These are phyloP conservation scores for Pristionchus entomophagus DNA, from an alignment of 2,888 invertebrate species.

Conservation along the genomic window DNA sequence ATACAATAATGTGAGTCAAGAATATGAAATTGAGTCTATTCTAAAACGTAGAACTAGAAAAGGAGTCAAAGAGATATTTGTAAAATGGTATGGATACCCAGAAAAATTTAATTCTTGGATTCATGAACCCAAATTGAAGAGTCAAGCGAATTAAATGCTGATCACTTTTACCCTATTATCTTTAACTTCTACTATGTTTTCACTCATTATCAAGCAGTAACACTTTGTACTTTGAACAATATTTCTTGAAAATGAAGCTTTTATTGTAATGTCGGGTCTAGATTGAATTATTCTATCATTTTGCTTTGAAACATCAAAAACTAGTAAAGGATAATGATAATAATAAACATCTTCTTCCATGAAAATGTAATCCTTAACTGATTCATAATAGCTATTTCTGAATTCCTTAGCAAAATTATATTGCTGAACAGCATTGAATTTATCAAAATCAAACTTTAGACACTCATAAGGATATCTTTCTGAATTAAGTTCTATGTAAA, in stretches of 20 bases:
- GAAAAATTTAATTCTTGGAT: conserved; percentile 39
- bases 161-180: neutral
- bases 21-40: conserved; percentile 17
- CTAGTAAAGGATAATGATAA: conserved; percentile 55
- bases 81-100: conserved; percentile 31
- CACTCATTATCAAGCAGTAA: neutral
- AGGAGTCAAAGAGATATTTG: conserved; percentile 24
- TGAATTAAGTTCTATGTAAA: conserved; percentile 62
- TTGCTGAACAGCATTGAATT: conserved; percentile 55
- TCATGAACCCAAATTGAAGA: neutral
- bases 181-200: neutral
- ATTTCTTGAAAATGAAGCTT: conserved; percentile 55
- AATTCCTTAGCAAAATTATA: conserved; percentile 58
- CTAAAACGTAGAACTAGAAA: conserved; percentile 11
- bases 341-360: conserved; percentile 61
- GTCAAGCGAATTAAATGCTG: conserved; percentile 5
- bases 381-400: neutral
- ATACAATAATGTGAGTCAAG: conserved; percentile 37
- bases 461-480: conserved; percentile 55
- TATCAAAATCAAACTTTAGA: conserved; percentile 20
- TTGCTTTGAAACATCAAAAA: neutral
- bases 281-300: conserved; percentile 55
- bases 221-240: conserved; percentile 52
- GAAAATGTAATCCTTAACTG: neutral
- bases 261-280: conserved; percentile 64